A percentile compares a stretch with the other conserved stretches of the same genome.
phyloP scores from a whole-genome alignment of 2,888 invertebrate species.

The Sphaerophoria taeniata region DNA sequence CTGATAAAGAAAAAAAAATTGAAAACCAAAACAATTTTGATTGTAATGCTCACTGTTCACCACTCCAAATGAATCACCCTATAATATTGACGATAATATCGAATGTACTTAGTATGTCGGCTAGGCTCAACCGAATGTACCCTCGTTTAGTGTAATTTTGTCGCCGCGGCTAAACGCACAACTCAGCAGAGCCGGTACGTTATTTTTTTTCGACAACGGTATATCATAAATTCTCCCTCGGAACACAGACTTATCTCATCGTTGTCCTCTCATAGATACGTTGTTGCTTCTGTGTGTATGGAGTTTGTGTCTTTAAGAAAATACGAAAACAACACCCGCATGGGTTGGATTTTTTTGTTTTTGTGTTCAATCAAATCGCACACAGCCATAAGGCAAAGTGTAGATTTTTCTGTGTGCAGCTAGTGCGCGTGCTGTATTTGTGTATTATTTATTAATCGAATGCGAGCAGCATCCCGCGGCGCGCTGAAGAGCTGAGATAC shows the following conservation, averaged over 20 bases:
- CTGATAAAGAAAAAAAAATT: neutral
- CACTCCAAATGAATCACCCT: slow-evolving; percentile 63
- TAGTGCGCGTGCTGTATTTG: slow-evolving; percentile 65
- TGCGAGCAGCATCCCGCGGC: slow-evolving; percentile 60
- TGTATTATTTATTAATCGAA: slow-evolving; percentile 46
- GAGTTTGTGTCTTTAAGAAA: slow-evolving; percentile 38
- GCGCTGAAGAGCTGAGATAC: slow-evolving; percentile 37
- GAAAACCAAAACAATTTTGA: slow-evolving; percentile 34
- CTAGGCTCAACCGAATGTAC: slow-evolving; percentile 44
- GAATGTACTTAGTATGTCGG: slow-evolving; percentile 67
- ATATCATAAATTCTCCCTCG: slow-evolving; percentile 53
- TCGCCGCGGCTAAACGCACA: slow-evolving; percentile 65
- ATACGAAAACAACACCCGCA: slow-evolving; percentile 63
- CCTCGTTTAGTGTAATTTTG: slow-evolving; percentile 70
- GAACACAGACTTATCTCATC: slow-evolving; percentile 27
- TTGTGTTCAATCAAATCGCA: slow-evolving; percentile 17
- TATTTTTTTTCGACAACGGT: neutral
- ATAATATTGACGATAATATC: slow-evolving; percentile 68
- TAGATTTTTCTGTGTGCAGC: slow-evolving; percentile 17
- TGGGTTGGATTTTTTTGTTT: slow-evolving; percentile 11
- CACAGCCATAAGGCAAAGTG: slow-evolving; percentile 26
- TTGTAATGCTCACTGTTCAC: slow-evolving; percentile 37
- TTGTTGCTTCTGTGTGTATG: slow-evolving; percentile 33
- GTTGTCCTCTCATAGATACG: slow-evolving; percentile 5
- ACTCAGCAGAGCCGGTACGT: slow-evolving; percentile 11